phyloP scores from a whole-genome alignment of 2,113 vertebrate species.

The Brachyhypopomus occidentalis region DNA sequence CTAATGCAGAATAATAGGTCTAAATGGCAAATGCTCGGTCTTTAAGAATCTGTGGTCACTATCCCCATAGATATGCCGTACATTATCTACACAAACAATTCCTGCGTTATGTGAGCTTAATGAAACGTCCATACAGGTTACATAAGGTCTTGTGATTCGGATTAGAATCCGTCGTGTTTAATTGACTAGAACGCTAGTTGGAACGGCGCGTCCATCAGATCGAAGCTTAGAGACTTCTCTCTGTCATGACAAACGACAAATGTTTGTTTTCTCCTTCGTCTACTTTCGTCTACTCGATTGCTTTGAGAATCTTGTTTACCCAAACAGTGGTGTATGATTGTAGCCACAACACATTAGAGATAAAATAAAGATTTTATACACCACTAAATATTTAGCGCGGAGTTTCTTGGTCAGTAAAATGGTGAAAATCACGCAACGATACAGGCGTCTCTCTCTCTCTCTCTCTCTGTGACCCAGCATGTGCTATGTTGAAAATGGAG shows the following conservation, averaged over 20 bases:
- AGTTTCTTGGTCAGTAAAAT: neutral
- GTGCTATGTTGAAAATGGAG: neutral
- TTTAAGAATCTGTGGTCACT: neutral
- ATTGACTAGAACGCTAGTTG: conserved; percentile 34
- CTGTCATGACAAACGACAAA: conserved; percentile 26
- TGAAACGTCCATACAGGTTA: conserved; percentile 14
- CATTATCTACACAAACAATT: neutral
- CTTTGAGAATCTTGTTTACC: neutral
- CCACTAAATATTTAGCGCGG: neutral
- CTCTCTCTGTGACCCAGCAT: too few species aligned
- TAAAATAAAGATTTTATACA: neutral
- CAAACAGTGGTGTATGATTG: neutral
- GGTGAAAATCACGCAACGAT: neutral
- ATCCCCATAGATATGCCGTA: too few species aligned
- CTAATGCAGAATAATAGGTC: neutral
- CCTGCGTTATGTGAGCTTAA: conserved; percentile 37
- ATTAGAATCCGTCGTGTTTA: conserved; percentile 31
- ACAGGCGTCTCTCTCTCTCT: too few species aligned
- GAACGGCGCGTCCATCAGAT: conserved; percentile 19
- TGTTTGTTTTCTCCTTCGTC: conserved; percentile 12
- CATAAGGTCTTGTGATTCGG: conserved; percentile 37
- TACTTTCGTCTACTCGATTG: conserved; percentile 11
- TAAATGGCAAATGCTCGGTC: neutral
- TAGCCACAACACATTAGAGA: neutral
- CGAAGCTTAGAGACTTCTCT: conserved; percentile 35